Evolutionary conservation across 1,140 invertebrate species (phyloP).

Genomic region (Ips nitidus): DNA sequence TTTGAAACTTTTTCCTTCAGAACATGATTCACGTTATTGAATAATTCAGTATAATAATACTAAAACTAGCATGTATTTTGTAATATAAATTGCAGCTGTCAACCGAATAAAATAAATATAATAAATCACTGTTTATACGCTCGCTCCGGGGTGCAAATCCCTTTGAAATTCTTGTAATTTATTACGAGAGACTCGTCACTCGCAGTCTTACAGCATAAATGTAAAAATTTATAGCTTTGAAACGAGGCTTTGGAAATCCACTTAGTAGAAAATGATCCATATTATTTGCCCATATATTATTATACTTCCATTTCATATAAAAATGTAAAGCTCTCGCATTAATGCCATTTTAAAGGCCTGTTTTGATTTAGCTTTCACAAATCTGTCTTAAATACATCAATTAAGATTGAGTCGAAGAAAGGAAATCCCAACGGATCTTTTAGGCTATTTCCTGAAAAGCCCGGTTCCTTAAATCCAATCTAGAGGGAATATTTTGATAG

Average conservation of each 20-base stretch:
- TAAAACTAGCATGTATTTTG: conserved; percentile 3
- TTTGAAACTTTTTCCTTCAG: no score
- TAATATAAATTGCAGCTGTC: conserved; percentile 5
- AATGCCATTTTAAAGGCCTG: no score
- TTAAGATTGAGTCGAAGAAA: not conserved
- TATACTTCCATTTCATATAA: no score
- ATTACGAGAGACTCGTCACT: conserved; percentile 18
- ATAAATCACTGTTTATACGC: conserved; percentile 14
- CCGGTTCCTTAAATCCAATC: not conserved
- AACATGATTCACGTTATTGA: not conserved
- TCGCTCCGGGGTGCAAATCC: conserved; percentile 13
- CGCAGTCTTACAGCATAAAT: conserved; percentile 14
- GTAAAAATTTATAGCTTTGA: conserved; percentile 11
- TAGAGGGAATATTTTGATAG: conserved; percentile 2
- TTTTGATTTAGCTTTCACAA: no score
- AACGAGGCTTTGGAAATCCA: conserved; percentile 1
- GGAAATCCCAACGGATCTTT: not conserved
- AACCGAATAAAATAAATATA: conserved; percentile 15
- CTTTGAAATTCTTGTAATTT: conserved; percentile 17
- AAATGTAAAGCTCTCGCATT: no score
- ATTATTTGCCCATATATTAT: conserved; percentile 3
- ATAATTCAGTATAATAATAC: not conserved
- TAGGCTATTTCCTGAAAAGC: conserved; percentile 1
- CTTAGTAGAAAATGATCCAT: not conserved
- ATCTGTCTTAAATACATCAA: not conserved